These are phyloP conservation scores for Laticauda colubrina DNA, from an alignment of 2,113 vertebrate genomes.

Conservation along the genomic window DNA sequence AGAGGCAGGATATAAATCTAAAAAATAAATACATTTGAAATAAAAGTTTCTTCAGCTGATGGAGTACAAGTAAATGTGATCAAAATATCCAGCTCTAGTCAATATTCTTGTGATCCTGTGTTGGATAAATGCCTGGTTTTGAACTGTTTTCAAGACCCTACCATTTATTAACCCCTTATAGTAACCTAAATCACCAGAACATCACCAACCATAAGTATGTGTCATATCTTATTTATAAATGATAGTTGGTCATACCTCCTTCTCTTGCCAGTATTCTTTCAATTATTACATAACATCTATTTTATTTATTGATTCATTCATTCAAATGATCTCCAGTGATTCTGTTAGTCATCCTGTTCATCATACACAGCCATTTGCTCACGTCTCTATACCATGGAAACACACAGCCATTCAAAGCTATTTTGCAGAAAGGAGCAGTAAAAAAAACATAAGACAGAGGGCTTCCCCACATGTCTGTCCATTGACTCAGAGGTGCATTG, in stretches of 20 bases:
- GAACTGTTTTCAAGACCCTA: neutral
- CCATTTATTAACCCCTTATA: neutral
- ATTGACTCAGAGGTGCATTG: neutral
- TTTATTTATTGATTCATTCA: neutral
- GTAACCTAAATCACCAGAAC: neutral
- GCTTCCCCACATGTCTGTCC: neutral
- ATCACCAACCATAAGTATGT: neutral
- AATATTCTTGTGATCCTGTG: neutral
- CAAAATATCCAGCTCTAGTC: neutral
- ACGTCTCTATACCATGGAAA: neutral
- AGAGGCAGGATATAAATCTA: neutral
- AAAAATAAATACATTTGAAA: neutral
- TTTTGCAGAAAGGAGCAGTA: neutral
- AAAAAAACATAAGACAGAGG: neutral
- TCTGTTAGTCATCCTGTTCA: neutral
- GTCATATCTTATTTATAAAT: neutral
- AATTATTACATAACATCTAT: neutral
- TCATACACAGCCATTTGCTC: neutral
- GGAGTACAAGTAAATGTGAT: neutral
- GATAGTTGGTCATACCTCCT: neutral
- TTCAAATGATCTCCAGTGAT: neutral
- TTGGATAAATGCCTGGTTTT: neutral
- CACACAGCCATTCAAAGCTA: neutral
- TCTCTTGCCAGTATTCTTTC: neutral
- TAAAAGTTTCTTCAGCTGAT: neutral